Base-by-base conservation (phyloP, 2,888 invertebrate species). In the Bedellia somnulentella region DNA sequence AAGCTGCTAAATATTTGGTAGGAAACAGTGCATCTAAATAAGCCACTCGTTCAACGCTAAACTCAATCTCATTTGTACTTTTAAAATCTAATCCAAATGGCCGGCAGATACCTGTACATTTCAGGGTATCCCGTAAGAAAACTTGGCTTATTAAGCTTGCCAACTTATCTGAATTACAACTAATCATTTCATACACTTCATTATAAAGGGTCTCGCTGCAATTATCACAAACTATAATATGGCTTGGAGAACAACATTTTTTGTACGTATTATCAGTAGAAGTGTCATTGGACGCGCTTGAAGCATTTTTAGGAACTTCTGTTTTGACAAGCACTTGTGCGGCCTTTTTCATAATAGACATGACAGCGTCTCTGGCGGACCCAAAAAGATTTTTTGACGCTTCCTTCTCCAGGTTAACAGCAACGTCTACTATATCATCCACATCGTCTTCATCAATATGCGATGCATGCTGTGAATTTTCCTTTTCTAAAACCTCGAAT, bases 321-420 rank as follows among this genome's bases (percentile, higher is more conserved):
- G 83, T 81, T 51, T 89, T 89, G 2, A 85, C 89, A 42, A 93
- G 73, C 21, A 86, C 91, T 63, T 89, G 86, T 5, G 92, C 91
- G 1, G 93, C 95, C 61, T 93, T 93, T 55, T 93, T 93, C 32
- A 95, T 90, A 40, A 96, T 90, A 27, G 89, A 90, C 53, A 94
- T 83, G 24, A 95, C 94, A 1, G 91, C 94, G 54, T 94, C 93
- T 43, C 89, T 83, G 2, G 93, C 93, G 8, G 89, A 89, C 35
- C 89, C 91, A 46, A 94, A 88, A 13, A 92, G 66, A 55, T 89
- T 89, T 43, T 83, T 83, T 9, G 80, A 70, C 8, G 81, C 81
- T 14, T 78, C 80, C 22, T 62, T 60, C 43, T 79, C 67, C 4
- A 55, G 56, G 29, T 66, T 56, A 1, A 75, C 71, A n/a, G 76